These are phyloP conservation scores for Linnaemya tessellans DNA, from an alignment of 2,888 invertebrate genomes.

Conservation along the genomic window DNA sequence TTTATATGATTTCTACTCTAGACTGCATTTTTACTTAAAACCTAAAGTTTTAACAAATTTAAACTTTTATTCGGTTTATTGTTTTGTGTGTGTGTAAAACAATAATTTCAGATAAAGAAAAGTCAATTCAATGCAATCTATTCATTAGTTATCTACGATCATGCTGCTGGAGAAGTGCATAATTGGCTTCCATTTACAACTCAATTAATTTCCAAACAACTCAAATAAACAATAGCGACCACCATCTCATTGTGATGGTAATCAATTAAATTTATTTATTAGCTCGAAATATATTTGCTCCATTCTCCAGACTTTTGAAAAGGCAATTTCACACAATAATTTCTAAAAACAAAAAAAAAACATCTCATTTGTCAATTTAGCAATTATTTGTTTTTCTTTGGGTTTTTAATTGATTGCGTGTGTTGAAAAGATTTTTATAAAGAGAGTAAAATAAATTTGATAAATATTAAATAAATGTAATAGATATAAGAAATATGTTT, in stretches of 20 bases:
- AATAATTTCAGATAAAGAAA: neutral
- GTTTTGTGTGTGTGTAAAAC: slow-evolving; percentile 5
- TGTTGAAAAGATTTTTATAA: neutral
- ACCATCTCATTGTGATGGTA: neutral
- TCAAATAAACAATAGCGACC: neutral
- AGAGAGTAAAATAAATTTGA: neutral
- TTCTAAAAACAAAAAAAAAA: too few species aligned
- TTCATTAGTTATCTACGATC: slow-evolving; percentile 22
- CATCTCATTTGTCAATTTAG: too few species aligned
- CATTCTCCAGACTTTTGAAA: neutral
- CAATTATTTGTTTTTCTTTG: neutral
- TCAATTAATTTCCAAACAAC: neutral
- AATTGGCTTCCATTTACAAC: neutral
- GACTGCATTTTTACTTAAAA: neutral
- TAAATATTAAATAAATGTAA: neutral
- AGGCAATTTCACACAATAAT: too few species aligned
- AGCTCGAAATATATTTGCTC: neutral
- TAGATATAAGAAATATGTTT: too few species aligned
- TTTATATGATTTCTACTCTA: neutral
- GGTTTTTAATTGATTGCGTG: slow-evolving; percentile 6
- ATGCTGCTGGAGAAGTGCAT: neutral
- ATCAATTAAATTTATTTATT: slow-evolving; percentile 1
- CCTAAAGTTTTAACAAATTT: neutral
- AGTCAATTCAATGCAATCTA: slow-evolving; percentile 23
- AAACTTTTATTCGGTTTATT: slow-evolving; percentile 7